Percentiles rank a stretch among this genome's conserved stretches.
These are phyloP conservation scores for Lagocephalus sceleratus DNA, from an alignment of 2,797 vertebrate genomes.

Conservation along the genomic window DNA sequence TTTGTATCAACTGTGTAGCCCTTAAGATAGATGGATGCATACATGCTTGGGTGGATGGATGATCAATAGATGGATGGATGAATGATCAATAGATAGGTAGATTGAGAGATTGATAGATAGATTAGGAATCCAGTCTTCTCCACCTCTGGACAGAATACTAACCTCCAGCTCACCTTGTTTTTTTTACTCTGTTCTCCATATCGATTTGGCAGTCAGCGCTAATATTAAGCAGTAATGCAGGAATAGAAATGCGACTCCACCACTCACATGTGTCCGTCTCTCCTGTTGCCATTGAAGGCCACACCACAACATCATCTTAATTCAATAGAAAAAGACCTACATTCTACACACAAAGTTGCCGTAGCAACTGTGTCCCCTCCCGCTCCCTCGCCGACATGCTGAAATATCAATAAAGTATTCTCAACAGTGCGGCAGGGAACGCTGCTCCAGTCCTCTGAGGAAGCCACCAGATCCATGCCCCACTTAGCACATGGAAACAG, in stretches of 20 bases:
- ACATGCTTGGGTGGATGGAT: too few species aligned
- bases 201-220: conserved; percentile 24
- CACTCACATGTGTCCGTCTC: conserved; percentile 36
- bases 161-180: conserved; percentile 31
- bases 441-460: conserved; percentile 62
- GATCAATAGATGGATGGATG: too few species aligned
- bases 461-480: conserved; percentile 59
- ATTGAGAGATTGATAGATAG: too few species aligned
- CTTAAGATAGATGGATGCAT: too few species aligned
- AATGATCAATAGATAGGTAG: too few species aligned
- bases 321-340: conserved; percentile 74
- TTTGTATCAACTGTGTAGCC: too few species aligned
- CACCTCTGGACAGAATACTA: conserved; percentile 29
- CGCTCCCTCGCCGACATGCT: conserved; percentile 49
- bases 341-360: conserved; percentile 75
- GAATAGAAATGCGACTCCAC: conserved; percentile 40
- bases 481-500: conserved; percentile 61
- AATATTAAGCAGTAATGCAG: conserved; percentile 49
- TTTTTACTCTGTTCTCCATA: conserved; percentile 27
- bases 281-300: conserved; percentile 48
- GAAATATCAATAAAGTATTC: conserved; percentile 75
- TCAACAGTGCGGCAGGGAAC: conserved; percentile 64
- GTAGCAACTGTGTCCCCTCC: conserved; percentile 69
- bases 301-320: conserved; percentile 63
- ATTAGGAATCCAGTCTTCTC: conserved; percentile 6